phyloP scores from a whole-genome alignment of 2,888 invertebrate species.

The Empis stercorea region DNA sequence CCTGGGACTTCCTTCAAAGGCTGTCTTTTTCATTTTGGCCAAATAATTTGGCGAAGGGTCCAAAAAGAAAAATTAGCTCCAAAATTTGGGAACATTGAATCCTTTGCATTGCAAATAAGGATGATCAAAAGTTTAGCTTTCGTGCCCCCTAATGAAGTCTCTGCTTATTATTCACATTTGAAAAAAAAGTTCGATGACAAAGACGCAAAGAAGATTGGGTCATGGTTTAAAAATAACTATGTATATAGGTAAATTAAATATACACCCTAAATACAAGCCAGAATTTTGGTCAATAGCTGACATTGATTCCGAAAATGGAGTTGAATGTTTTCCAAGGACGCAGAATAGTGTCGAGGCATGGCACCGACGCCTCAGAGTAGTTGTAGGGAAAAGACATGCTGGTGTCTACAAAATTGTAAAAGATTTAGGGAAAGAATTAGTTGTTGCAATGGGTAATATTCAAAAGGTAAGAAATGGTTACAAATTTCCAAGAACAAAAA shows the following conservation, averaged over 20 bases:
- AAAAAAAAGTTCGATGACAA: no score
- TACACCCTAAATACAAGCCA: not conserved
- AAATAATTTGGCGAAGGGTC: no score
- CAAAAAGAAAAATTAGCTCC: not conserved
- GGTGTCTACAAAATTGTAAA: not conserved
- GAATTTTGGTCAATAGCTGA: not conserved
- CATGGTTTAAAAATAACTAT: no score
- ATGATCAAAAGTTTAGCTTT: no score
- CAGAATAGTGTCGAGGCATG: not conserved
- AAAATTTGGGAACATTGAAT: not conserved
- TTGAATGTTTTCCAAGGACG: not conserved
- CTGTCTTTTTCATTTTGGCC: no score
- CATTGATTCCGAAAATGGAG: not conserved
- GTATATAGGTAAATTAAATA: no score
- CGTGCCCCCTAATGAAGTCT: no score
- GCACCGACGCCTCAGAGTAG: not conserved
- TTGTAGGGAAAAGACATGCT: not conserved
- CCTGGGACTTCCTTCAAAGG: not conserved
- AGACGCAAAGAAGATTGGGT: no score
- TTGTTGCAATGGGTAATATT: not conserved
- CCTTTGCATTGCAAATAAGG: no score
- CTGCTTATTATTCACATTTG: no score
- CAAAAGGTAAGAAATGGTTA: not conserved
- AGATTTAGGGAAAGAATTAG: not conserved
- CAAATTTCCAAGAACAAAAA: slow-evolving; percentile 7